Percentiles rank a stretch among this genome's conserved stretches.
Conservation (phyloP, 2,888 invertebrate genomes). For the Melanostoma mellinum region DNA sequence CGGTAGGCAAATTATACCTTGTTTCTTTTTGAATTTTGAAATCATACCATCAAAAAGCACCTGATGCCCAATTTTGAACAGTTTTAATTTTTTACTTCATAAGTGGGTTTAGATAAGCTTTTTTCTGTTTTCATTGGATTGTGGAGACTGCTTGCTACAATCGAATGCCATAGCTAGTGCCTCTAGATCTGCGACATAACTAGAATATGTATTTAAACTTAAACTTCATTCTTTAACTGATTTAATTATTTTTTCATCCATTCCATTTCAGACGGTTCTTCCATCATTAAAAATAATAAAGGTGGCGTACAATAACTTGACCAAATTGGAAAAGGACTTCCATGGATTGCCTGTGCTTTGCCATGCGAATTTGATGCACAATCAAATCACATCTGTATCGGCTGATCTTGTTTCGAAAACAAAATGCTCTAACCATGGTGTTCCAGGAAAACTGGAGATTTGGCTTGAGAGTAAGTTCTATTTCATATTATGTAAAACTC, state of each 20-base stretch:
- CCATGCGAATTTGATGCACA: conserved; percentile 90
- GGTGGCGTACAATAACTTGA: conserved; percentile 90
- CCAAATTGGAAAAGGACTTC: conserved; percentile 89
- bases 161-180: too few relatives aligned
- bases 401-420: conserved; percentile 91
- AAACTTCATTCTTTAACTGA: background rate
- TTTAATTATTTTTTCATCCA: background rate
- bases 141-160: too few relatives aligned
- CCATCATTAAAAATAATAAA: conserved; percentile 89
- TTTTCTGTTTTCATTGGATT: too few relatives aligned
- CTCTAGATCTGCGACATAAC: too few relatives aligned
- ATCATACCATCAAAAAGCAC: too few relatives aligned
- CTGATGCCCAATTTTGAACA: too few relatives aligned
- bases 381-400: conserved; percentile 88
- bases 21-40: too few relatives aligned
- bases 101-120: too few relatives aligned
- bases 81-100: too few relatives aligned
- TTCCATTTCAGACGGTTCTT: conserved; percentile 86
- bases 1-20: too few relatives aligned
- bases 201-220: too few relatives aligned
- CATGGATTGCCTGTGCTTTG: conserved; percentile 92
- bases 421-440: conserved; percentile 90
- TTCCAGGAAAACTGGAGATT: conserved; percentile 87
- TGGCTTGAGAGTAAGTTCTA: conserved; percentile 88
- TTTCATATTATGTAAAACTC: background rate